Conservation (phyloP, 2,797 vertebrate species). For the Schizopygopsis pylzovi region DNA sequence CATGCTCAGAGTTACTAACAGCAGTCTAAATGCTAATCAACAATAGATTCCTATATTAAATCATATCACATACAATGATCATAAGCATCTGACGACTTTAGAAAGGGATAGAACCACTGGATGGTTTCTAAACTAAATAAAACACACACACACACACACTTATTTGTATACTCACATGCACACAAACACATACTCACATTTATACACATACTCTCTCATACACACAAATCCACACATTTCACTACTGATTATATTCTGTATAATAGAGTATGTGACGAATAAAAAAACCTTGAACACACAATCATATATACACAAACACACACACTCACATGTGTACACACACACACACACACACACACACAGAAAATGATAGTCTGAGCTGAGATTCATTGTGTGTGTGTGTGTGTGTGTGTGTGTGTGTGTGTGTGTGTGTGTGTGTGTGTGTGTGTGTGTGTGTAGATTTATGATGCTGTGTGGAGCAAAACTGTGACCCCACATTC, state of each 20-base stretch:
- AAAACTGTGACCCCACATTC: conserved; percentile 37
- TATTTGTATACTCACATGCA: no score
- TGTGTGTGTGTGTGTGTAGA: not conserved
- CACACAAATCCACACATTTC: no score
- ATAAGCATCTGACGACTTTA: not conserved
- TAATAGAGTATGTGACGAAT: no score
- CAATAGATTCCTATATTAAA: not conserved
- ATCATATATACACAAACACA: not conserved
- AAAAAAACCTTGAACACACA: no score
- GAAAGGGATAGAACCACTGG: not conserved
- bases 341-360: not conserved
- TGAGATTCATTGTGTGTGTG: not conserved
- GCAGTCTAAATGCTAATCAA: not conserved
- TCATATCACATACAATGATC: not conserved
- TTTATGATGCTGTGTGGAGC: conserved; percentile 18
- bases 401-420: not conserved
- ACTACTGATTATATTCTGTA: no score
- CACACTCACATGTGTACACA: no score
- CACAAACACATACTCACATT: no score
- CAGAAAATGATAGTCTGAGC: not conserved
- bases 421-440: not conserved
- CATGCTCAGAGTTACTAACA: not conserved
- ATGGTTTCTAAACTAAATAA: not conserved
- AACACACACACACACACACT: no score
- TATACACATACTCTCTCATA: no score